Base-by-base conservation (phyloP, 2,113 vertebrate genomes). In the Odocoileus virginianus region DNA sequence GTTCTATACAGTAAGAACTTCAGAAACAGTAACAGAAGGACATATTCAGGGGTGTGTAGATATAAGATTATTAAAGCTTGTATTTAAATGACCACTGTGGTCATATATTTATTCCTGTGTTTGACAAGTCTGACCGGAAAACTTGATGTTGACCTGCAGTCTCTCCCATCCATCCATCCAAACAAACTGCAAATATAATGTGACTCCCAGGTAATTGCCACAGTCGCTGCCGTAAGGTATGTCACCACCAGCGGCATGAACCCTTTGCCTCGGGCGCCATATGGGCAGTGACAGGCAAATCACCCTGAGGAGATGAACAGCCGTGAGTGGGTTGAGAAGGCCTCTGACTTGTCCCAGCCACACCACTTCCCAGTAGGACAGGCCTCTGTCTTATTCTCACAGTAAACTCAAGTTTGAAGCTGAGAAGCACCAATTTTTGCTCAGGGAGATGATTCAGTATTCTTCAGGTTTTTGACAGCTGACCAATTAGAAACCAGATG, bases 401-500 rank as follows among this genome's bases (percentile, higher is more conserved):
- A 23, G 78, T 33, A 94, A 82, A 82, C 90, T 55, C 88, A 33
- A 76, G 84, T 55, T 64, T 52, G 23, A 84, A 57, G 78, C 82
- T 1, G 14, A 90, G 33, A 96, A 67, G 88, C 45, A 84, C 78
- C 93, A 76, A 76, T 98, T 97, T 94, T 94, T 79, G 40, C 91
- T 97, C 93, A 87, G 82, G 50, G 89, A 98, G 71, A 93, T 87
- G 55, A 89, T 71, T 97, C 60, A 21, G 85, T 79, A 52, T 94
- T 93, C 95, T 94, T 55, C 82, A 84, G 45, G 91, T 76, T 97
- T 97, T 94, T 98, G 97, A 98, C 97, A 98, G 97, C 96, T 96
- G 86, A 95, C 97, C 96, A 98, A 98, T 98, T 98, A 98, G 95
- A 97, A 96, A 1, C 21, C 74, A 55, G 60, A 91, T 79, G 82